phyloP scores from a whole-genome alignment of 2,797 vertebrate genomes.

The Loriculus beryllinus region DNA sequence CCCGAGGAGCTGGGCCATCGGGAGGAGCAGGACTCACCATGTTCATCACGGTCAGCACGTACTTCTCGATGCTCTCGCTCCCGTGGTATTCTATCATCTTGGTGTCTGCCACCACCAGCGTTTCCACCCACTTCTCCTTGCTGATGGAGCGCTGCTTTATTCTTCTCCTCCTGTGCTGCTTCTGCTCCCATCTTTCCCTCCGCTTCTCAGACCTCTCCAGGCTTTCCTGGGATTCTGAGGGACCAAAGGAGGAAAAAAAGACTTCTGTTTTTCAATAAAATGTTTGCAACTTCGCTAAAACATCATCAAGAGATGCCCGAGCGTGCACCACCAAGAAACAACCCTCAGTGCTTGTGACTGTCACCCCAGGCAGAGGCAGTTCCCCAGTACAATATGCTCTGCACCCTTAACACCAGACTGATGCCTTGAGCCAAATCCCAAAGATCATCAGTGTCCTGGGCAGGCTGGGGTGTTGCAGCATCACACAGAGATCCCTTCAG shows the following conservation, averaged over 20 bases:
- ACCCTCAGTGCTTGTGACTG: accelerated
- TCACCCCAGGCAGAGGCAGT: neutral
- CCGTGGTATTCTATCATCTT: conserved; percentile 97
- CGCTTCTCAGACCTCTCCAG: conserved; percentile 68
- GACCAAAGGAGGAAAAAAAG: neutral
- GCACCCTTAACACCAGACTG: neutral
- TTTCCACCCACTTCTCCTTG: conserved; percentile 97
- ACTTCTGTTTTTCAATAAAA: neutral
- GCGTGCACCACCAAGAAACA: accelerated
- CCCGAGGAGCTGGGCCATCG: neutral
- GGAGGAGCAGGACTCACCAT: conserved; percentile 82
- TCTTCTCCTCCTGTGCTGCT: conserved; percentile 68
- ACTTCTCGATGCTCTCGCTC: conserved; percentile 84
- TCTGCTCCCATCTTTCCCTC: conserved; percentile 84
- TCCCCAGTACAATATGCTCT: accelerated
- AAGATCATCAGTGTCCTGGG: neutral
- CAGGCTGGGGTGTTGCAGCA: accelerated
- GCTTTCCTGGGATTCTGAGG: conserved; percentile 67
- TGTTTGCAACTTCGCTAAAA: neutral
- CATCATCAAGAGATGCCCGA: neutral
- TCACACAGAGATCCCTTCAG: neutral
- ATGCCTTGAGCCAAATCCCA: neutral
- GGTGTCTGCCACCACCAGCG: conserved; percentile 91
- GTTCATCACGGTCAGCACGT: conserved; percentile 94
- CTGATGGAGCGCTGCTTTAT: conserved; percentile 86